Conservation (phyloP, 2,797 vertebrate genomes). For the Poeciliopsis infans region DNA sequence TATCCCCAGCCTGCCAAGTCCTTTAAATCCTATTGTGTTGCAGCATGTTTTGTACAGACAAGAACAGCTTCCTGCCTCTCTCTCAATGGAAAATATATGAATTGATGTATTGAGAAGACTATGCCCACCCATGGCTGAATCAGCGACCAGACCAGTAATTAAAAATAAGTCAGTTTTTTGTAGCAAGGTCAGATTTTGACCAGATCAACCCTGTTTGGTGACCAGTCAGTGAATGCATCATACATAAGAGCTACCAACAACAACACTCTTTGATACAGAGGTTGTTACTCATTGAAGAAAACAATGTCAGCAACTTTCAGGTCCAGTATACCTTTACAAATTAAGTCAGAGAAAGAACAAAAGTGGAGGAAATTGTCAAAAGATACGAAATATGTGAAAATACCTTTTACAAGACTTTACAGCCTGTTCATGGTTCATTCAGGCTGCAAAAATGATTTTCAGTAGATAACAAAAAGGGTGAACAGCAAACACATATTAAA, state of each 20-base stretch:
- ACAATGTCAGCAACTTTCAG: neutral
- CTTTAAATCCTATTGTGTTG: slow-evolving; percentile 2
- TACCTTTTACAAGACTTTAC: neutral
- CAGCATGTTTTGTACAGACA: neutral
- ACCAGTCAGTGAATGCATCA: neutral
- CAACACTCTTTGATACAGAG: neutral
- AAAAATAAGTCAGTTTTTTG: neutral
- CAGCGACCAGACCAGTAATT: neutral
- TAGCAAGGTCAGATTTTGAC: neutral
- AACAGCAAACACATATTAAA: neutral
- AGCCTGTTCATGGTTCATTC: neutral
- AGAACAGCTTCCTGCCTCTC: neutral
- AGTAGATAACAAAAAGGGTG: neutral
- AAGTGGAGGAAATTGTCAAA: neutral
- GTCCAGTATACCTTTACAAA: neutral
- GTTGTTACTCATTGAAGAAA: neutral
- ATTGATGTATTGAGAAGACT: neutral
- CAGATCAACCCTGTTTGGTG: neutral
- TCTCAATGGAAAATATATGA: neutral
- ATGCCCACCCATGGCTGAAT: neutral
- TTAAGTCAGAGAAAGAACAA: neutral
- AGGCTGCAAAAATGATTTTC: neutral
- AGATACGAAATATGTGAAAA: neutral
- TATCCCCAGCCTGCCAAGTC: neutral
- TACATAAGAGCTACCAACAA: neutral